Base-by-base conservation (phyloP, 2,888 invertebrate species). In the Hermaeophaga mercurialis region DNA sequence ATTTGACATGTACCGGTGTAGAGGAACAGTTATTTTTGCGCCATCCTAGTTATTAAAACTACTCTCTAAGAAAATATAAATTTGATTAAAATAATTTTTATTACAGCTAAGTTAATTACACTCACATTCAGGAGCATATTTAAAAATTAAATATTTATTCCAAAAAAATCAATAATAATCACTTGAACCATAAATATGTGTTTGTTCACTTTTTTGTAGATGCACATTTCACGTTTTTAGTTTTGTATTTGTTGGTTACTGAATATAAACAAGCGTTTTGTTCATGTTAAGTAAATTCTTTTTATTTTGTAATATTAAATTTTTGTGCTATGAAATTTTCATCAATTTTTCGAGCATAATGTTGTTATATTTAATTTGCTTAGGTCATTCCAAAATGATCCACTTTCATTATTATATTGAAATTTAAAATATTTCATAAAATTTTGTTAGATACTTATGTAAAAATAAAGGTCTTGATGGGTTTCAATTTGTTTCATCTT, bases 391-490 rank as follows among this genome's bases (percentile, higher is more conserved):
- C 4, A 3, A 28, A 28, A 28, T 5, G 22, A 22, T 8, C 11
- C 15, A 43, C 4, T 43, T 43, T 43, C 18, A 7, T 12, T 24
- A 24, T 43, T 8, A 7, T 24, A 24, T 24, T 43, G 12, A 43
- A 43, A 12, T 41, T 41, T 19, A 8, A 19, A 22, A 41, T 41
- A 41, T 43, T 43, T 24, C 43, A 24, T 43, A 8, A 43, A 14
- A 43, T 43, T 43, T 43, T 43, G 43, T 43, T 43, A 12, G 43
- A 43, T 3, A 36, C 43, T 43, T 43, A 43, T 17, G 12, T 24
- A 24, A 18, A 43, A 43, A 43, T 43, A 43, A 43, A 43, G 14
- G 26, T 43, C 43, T 43, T 24, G 43, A 43, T 43, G 43, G 43
- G 26, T 43, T 43, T 15, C n/a, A n/a, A n/a, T n/a, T n/a, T n/a